Percentiles rank a stretch among this genome's conserved stretches.
phyloP scores from a whole-genome alignment of 1,140 invertebrate genomes.

The Hyles vespertilio region DNA sequence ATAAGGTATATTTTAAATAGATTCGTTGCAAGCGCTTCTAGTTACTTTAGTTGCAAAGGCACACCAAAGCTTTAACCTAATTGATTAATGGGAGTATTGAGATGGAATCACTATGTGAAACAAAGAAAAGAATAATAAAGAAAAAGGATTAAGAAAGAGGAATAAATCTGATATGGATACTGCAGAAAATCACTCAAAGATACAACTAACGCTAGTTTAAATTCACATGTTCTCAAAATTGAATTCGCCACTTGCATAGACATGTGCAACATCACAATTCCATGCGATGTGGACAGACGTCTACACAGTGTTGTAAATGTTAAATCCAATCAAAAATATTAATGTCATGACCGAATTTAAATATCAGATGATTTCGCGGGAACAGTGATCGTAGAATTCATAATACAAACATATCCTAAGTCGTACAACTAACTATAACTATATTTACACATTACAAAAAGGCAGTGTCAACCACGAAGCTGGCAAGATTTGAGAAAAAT shows the following conservation, averaged over 20 bases:
- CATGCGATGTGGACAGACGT: slow-evolving; percentile 63
- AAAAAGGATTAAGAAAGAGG: too few relatives aligned
- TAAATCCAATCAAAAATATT: slow-evolving; percentile 17
- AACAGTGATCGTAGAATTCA: too few relatives aligned
- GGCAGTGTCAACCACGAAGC: slow-evolving; percentile 70
- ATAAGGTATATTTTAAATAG: slow-evolving; percentile 54
- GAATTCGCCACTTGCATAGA: slow-evolving; percentile 48
- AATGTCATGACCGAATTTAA: too few relatives aligned
- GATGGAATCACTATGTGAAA: not conserved
- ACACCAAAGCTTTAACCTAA: slow-evolving; percentile 34
- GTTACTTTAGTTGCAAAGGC: slow-evolving; percentile 37
- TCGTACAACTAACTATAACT: slow-evolving; percentile 22
- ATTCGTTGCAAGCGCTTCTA: slow-evolving; percentile 46
- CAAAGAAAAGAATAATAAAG: too few relatives aligned
- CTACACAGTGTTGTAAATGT: slow-evolving; percentile 38
- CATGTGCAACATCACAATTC: slow-evolving; percentile 62
- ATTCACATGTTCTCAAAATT: not conserved
- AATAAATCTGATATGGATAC: too few relatives aligned
- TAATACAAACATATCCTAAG: too few relatives aligned
- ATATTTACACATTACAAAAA: slow-evolving; percentile 67
- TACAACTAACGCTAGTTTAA: not conserved
- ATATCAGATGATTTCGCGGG: too few relatives aligned
- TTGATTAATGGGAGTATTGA: slow-evolving; percentile 12
- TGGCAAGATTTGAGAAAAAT: slow-evolving; percentile 66
- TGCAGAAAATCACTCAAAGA: not conserved